A percentile compares a stretch with the other conserved stretches of the same genome.
These are phyloP conservation scores for Trichacis sp. DNA, from an alignment of 2,888 invertebrate species.

Conservation along the genomic window DNA sequence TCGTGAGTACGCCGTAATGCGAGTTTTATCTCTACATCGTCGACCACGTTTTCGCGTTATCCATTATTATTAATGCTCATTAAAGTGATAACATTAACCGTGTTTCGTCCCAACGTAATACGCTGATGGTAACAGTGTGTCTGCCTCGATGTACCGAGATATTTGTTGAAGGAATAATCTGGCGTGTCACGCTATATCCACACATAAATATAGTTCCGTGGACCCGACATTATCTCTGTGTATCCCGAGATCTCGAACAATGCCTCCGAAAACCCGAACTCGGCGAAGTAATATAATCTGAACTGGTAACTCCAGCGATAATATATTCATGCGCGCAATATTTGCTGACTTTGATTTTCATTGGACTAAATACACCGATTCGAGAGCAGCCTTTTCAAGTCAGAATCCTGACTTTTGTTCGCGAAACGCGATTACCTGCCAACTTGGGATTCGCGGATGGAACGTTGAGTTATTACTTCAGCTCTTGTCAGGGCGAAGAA, in stretches of 20 bases:
- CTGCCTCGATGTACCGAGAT: slow-evolving; percentile 7
- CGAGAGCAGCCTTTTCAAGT: not conserved
- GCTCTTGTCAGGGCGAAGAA: not conserved
- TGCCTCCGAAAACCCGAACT: slow-evolving; percentile 16
- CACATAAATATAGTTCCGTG: slow-evolving; percentile 13
- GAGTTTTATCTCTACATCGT: not conserved
- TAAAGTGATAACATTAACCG: slow-evolving; percentile 5
- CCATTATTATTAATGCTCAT: slow-evolving; percentile 2
- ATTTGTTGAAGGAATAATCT: slow-evolving; percentile 15
- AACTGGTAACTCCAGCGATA: slow-evolving; percentile 6
- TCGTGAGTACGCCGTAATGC: not conserved
- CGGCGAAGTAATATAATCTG: slow-evolving; percentile 16
- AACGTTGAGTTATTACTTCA: not conserved
- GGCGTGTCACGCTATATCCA: not conserved
- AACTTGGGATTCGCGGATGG: not conserved
- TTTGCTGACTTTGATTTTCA: slow-evolving; percentile 4
- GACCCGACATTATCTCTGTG: slow-evolving; percentile 24
- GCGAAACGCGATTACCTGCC: not conserved
- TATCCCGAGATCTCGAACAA: slow-evolving; percentile 23
- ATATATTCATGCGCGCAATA: slow-evolving; percentile 1
- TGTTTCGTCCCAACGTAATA: slow-evolving; percentile 5
- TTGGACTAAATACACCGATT: slow-evolving; percentile 4
- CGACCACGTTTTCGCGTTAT: not conserved
- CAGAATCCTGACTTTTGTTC: not conserved
- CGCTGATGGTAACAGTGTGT: slow-evolving; percentile 5